These are phyloP conservation scores for Drosophila trapezifrons DNA, from an alignment of 1,140 invertebrate genomes.

Conservation along the genomic window DNA sequence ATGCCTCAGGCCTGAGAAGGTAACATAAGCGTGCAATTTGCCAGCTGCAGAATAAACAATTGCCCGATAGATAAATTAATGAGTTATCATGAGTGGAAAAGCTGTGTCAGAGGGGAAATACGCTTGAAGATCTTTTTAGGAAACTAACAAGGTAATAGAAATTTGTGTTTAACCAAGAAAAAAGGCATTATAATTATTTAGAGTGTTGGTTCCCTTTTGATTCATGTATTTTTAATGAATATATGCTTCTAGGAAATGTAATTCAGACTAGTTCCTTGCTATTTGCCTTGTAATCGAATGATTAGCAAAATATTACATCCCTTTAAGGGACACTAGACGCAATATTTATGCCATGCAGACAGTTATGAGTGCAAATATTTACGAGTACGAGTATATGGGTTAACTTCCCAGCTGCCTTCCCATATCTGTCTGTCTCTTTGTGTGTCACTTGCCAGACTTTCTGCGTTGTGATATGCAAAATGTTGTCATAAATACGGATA, in stretches of 20 bases:
- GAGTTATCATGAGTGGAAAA: neutral
- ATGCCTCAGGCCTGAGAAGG: neutral
- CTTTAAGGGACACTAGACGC: conserved; percentile 4
- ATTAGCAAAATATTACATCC: neutral
- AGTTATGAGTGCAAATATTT: conserved; percentile 8
- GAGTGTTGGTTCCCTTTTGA: too few species aligned
- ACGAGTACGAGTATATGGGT: conserved; percentile 10
- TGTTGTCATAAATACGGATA: conserved; percentile 28
- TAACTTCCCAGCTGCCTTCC: conserved; percentile 6
- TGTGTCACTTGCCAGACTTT: conserved; percentile 45
- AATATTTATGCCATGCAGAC: neutral
- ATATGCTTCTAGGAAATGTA: neutral
- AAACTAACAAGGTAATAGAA: too few species aligned
- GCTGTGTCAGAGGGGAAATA: too few species aligned
- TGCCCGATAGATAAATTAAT: neutral
- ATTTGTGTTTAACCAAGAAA: too few species aligned
- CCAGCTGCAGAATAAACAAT: neutral
- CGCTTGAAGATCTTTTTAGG: too few species aligned
- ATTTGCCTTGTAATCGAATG: neutral
- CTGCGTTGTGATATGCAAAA: conserved; percentile 24
- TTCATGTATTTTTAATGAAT: neutral
- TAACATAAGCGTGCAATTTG: conserved; percentile 15
- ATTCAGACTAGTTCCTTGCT: neutral
- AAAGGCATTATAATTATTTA: too few species aligned
- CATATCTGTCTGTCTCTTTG: conserved; percentile 5